Evolutionary conservation across 2,888 invertebrate genomes (phyloP), one percentile per base, ranked within the genome.

Genomic region (Polia nebulosa): DNA sequence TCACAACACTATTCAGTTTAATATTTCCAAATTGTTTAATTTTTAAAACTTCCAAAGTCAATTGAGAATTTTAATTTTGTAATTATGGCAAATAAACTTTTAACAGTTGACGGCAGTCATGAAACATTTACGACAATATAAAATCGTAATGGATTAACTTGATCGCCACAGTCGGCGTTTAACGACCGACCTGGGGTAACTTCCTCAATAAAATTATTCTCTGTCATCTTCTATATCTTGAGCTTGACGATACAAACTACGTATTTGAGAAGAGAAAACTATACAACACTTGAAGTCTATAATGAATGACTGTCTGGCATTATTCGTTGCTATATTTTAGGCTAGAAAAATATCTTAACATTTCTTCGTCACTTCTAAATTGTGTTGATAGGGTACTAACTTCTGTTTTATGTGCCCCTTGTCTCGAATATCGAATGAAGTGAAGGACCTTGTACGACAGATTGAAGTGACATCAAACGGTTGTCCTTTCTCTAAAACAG

Each of bases 121-220:
- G 94, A 93, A 93, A 91, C 91, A 89, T 95, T 95, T 94, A 95
- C 91, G 93, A 92, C 89, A 89, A 82, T 91, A 94, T 95, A 94
- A 94, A 95, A 94, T 91, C 83, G 91, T 94, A 95, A 95, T 94
- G 94, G 92, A 93, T 94, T 91, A 93, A 92, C 89, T 92, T 91
- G 92, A 94, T 94, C 90, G 92, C 89, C 89, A 86, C 89, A 90
- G 90, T 88, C 89, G 88, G 80, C 88, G 86, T 91, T 93, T 94
- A 93, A 94, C 92, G 93, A 93, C 87, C 92, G 89, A 85, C 90
- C 91, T 86, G 92, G 86, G 90, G 88, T 87, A 88, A 92, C 94
- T 94, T 95, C 95, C 95, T 94, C 94, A 93, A 94, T 95, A 95
- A 95, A 95, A 93, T 92, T 89, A 93, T 93, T 89, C 89, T 87